Conservation (phyloP, 2,888 invertebrate genomes). For the Zygogramma bicolorata region DNA sequence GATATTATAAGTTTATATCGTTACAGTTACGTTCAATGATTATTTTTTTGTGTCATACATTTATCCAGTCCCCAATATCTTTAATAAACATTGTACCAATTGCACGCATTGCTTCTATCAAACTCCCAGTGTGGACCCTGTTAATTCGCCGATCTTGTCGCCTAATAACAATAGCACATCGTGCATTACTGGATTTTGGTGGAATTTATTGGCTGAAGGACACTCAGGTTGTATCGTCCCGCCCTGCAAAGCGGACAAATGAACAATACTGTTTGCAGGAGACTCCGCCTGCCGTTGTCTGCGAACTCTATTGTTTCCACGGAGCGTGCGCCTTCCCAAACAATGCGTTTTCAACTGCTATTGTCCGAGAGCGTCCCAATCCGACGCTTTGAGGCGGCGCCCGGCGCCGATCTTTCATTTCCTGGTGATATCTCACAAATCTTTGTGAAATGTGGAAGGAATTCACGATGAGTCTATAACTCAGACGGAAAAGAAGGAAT, state of each 20-base stretch:
- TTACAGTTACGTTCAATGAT: no score
- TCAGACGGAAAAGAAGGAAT: no score
- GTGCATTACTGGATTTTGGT: slow-evolving; percentile 34
- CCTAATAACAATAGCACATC: not conserved
- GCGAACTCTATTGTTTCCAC: slow-evolving; percentile 64
- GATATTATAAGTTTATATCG: no score
- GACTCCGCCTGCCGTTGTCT: slow-evolving; percentile 66
- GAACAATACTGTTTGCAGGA: slow-evolving; percentile 66
- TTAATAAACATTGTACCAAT: no score
- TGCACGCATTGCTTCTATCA: not conserved
- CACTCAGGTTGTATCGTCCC: slow-evolving; percentile 51
- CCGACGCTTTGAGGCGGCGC: slow-evolving; percentile 64
- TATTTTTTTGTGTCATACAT: no score
- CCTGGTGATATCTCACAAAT: not conserved
- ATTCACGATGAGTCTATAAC: no score
- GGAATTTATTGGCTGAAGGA: slow-evolving; percentile 55
- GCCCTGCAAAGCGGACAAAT: slow-evolving; percentile 63
- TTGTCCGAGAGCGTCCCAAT: slow-evolving; percentile 65
- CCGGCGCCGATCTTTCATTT: not conserved
- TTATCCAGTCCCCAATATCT: no score
- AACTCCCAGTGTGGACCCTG: not conserved
- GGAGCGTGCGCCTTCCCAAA: slow-evolving; percentile 64
- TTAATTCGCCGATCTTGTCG: not conserved
- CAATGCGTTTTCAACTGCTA: slow-evolving; percentile 64
- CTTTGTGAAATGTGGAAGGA: no score